Base-by-base conservation (phyloP, 64 coral and sea anemone genomes). In the Dendronephthya gigantea region DNA sequence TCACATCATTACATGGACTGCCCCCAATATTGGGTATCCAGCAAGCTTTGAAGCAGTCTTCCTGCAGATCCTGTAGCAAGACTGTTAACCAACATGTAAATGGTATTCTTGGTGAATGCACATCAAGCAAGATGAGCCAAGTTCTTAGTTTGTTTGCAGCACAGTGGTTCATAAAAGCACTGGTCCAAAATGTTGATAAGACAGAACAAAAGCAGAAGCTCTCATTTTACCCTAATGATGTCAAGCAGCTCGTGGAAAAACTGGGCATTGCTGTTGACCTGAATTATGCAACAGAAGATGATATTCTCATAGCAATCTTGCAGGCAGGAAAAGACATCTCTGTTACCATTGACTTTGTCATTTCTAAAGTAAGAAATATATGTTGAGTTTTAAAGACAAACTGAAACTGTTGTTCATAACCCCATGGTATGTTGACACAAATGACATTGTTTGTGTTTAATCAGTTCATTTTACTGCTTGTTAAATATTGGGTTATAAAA, bases 141-240 rank as follows among this genome's bases (percentile, higher is more conserved):
- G 33, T 59, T 85, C 55, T 85, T 34, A 38, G 48, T 59, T 68
- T 51, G 62, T 85, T 8, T 59, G 40, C 17, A 23, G 55, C 84
- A n/a, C 84, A 85, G 40, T 85, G 50, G 84, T 85, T 35, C 84
- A 58, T 85, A 22, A 85, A 85, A 85, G 50, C 62, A 10, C 48
- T 84, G 7, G 83, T 84, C 22, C 47, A 52, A 84, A 84, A 84
- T 15, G 48, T 52, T 43, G 45, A 84, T 41, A 35, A 83, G 29
- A 35, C 82, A 83, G 32, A 50, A 15, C 39, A 83, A 83, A 83
- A 49, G 82, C 14, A 48, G 27, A 83, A 23, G 13, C 82, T 50
- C 82, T 48, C 41, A 40, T 50, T 85, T 5, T 85, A 58, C 49
- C 49, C 43, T 38, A 55, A 85, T 0, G 48, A 85, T 35, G 83